Conservation (phyloP, 2,797 vertebrate species). For the Amphiprion clarkii region DNA sequence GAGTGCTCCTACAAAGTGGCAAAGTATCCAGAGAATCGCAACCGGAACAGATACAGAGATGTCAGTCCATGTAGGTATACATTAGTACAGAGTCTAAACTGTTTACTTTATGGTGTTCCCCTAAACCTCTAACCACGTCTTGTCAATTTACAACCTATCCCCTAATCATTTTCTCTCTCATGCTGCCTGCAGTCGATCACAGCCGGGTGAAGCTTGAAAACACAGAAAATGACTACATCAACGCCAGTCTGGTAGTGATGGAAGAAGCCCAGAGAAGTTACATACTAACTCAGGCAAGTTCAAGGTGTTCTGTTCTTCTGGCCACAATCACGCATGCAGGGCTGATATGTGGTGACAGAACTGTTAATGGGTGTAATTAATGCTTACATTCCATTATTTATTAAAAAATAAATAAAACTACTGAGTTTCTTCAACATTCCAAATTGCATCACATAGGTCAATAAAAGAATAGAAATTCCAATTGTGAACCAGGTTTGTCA, state of each 20-base stretch:
- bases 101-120: neutral
- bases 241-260: slow-evolving; percentile 93
- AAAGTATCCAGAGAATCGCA: slow-evolving; percentile 96
- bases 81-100: slow-evolving; percentile 13
- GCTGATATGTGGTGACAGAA: neutral
- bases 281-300: slow-evolving; percentile 94
- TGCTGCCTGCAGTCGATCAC: slow-evolving; percentile 90
- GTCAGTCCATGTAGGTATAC: slow-evolving; percentile 96
- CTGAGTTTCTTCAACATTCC: too few relatives aligned
- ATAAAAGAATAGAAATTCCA: too few relatives aligned
- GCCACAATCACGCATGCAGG: neutral
- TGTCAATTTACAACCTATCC: slow-evolving; percentile 10
- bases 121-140: neutral
- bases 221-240: slow-evolving; percentile 97
- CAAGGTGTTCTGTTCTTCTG: neutral
- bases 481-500: neutral
- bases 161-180: neutral
- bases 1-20: slow-evolving; percentile 95
- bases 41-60: slow-evolving; percentile 98
- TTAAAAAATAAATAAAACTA: too few relatives aligned
- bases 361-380: neutral
- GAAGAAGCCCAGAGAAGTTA: slow-evolving; percentile 96
- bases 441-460: too few relatives aligned
- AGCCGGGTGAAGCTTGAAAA: slow-evolving; percentile 95
- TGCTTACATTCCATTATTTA: neutral